Base-by-base conservation (phyloP, 2,888 invertebrate genomes). In the Oscheius sp. region DNA sequence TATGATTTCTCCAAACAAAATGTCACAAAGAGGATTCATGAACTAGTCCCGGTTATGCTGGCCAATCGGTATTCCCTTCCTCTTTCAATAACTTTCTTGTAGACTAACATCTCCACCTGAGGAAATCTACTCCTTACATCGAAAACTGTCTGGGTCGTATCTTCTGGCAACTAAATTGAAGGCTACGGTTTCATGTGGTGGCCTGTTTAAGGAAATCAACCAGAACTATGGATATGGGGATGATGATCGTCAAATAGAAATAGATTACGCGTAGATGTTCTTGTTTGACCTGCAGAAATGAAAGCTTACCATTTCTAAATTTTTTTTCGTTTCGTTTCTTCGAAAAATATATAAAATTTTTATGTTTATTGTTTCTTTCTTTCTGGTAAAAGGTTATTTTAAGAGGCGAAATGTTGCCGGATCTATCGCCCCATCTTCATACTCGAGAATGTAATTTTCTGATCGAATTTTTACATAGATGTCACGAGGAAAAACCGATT, bases 41-140 rank as follows among this genome's bases (percentile, higher is more conserved):
- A 91, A 3, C 87, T 89, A n/a, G 92, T 96, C 1, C 97, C 97
- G 0, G 93, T 95, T 0, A 95, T 99, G 90, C 89, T 99, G 61
- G 91, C 91, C 49, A 94, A 98, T 67, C 74, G 84, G 77, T 77
- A n/a, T 20, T n/a, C n/a, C 6, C 6, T 5, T n/a, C 17, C 8
- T 9, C 12, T n/a, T 33, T 12, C 1, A 3, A 2, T 14, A 28
- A 50, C 47, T 6, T 50, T 3, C 12, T 51, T 28, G 14, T 86
- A 90, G 97, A 24, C 90, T 98, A 1, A 94, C 94, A 70, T 95
- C 98, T 1, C 98, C 98, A 0, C 98, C 98, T 0, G 96, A 97
- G 87, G 97, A 98, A 88, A 94, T 95, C 78, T 98, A 98, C 88
- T 97, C 97, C 0, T 89, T 98, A 22, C 98, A 99, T 87, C 90